Evolutionary conservation across 1,140 invertebrate genomes (phyloP), one percentile per base, ranked within the genome.

Genomic region (Zaprionus capensis): DNA sequence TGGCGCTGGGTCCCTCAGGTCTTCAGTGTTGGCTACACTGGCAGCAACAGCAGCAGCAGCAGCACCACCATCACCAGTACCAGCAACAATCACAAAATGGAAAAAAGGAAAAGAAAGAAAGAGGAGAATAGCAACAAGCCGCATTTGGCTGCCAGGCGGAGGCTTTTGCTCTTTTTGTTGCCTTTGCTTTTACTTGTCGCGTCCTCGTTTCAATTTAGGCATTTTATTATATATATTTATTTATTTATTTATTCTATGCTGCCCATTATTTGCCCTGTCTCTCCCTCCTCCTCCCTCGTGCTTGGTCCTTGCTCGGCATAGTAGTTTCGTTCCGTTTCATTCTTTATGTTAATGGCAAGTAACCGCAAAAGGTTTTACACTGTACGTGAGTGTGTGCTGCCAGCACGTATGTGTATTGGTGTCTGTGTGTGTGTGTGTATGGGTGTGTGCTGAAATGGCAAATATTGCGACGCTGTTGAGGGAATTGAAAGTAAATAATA

Each of bases 401-500:
- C n/a, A 20, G n/a, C 1, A 12, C 24, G 46, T 22, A 4, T 49
- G 49, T 22, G 26, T 72, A 78, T 61, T 55, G 46, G 62, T 70
- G 38, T 66, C n/a, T 34, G 36, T 41, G 51, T 72, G 12, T 51
- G 15, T 63, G 34, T 76, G 49, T 34, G 34, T 20, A 20, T 51
- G 20, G 61, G 34, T 44, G 58, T 61, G 31, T 73, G 58, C 65
- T 64, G 61, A 67, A 81, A 74, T 83, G 65, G 80, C 78, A 87
- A 86, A 82, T 87, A 75, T 41, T 71, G 69, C 71, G 67, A 73
- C 70, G 70, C 79, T 88, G 79, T 78, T 81, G 64, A 34, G 85
- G 83, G 78, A 81, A 90, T 90, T 81, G 85, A 87, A 88, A 81
- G 84, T 88, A 88, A 87, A 87, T 87, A 84, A 78, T 72, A 49